A percentile compares a stretch with the other conserved stretches of the same genome.
These are phyloP conservation scores for Drosophila biarmipes DNA, from an alignment of 1,140 invertebrate species.

Conservation along the genomic window DNA sequence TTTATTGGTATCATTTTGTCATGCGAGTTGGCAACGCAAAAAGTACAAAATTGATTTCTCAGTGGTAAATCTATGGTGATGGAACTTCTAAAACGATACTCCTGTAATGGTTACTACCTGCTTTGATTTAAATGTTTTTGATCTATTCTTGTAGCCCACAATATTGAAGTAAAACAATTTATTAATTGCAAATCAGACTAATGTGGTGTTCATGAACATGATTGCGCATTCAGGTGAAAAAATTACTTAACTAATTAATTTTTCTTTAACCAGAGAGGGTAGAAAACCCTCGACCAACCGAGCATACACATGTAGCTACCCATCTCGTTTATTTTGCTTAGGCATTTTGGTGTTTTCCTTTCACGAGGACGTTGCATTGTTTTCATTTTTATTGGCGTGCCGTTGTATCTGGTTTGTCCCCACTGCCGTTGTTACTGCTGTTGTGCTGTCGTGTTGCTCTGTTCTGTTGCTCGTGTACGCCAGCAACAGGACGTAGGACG, in stretches of 20 bases:
- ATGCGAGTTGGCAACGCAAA: neutral
- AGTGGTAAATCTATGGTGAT: neutral
- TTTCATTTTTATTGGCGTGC: constrained; percentile 27
- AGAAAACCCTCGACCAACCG: neutral
- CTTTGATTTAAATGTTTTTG: too few relatives aligned
- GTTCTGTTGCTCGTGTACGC: constrained; percentile 31
- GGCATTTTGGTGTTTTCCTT: neutral
- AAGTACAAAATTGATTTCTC: neutral
- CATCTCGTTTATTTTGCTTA: constrained; percentile 2
- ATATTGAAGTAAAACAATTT: too few relatives aligned
- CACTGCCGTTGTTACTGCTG: constrained; percentile 7
- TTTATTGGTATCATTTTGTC: neutral
- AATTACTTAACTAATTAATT: neutral
- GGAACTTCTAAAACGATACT: too few relatives aligned
- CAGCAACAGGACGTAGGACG: constrained; percentile 64
- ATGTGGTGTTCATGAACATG: too few relatives aligned
- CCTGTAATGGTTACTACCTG: too few relatives aligned
- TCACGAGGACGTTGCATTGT: constrained; percentile 25
- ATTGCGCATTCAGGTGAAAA: neutral
- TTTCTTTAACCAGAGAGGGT: neutral
- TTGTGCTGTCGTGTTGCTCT: constrained; percentile 9
- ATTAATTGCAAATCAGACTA: too few relatives aligned
- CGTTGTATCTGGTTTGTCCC: constrained; percentile 22
- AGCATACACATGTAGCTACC: neutral
- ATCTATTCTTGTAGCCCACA: too few relatives aligned